Evolutionary conservation across 2,888 invertebrate genomes (phyloP), one percentile per base, ranked within the genome.

Genomic region (Laspeyria flexula): DNA sequence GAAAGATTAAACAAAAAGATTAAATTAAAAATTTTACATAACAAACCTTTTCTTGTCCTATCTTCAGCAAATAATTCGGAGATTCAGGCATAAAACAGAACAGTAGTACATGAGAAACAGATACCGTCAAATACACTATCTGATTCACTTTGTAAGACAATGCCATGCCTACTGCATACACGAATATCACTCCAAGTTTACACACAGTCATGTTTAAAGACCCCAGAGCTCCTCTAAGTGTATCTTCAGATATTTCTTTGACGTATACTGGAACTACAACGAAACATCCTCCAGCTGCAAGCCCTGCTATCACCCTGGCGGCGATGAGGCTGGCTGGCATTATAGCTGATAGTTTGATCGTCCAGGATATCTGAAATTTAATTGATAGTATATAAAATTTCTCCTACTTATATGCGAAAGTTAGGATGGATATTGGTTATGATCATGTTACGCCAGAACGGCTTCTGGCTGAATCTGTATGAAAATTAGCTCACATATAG

Each of bases 61-160:
- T 75, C 60, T 86, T 85, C 47, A 88, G 51, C 53, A 88, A 57
- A 67, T 78, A 86, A 57, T 85, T 86, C 0, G 89, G 89, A 0
- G 89, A 87, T 47, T 90, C 89, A 0, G 89, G 89, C 88, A 88
- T 85, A 29, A 82, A 81, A 40, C 72, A 75, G 53, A 87, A 87
- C 4, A 75, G 30, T 1, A 81, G 3, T 2, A 74, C 79, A 39
- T 87, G 88, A 0, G 55, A 13, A 0, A 55, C 67, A 2, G 85
- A 68, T 4, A 87, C 66, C 0, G 66, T 60, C 6, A 88, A 46
- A 42, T 84, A 88, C 0, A 84, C 76, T 0, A 66, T 60, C 42
- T 88, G 86, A 52, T 84, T 86, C 4, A 55, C 70, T 5, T 47
- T 55, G 27, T 86, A 88, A 0, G 81, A 77, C 1, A 65, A 46